Conservation (phyloP, 2,888 invertebrate species). For the Lagria hirta region DNA sequence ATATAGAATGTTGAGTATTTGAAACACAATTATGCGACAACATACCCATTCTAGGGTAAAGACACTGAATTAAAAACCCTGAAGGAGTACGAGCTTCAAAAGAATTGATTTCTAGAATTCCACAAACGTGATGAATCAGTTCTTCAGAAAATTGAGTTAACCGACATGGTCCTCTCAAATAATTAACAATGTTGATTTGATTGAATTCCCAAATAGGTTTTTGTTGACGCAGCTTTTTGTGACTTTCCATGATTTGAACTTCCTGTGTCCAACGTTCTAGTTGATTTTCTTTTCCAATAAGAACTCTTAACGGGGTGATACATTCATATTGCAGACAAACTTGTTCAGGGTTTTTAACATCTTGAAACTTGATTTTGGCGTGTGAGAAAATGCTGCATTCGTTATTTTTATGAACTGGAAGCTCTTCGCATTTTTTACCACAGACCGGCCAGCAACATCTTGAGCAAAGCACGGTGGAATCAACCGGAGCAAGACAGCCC, state of each 20-base stretch:
- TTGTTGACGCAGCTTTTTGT: conserved; percentile 62
- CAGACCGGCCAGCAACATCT: conserved; percentile 79
- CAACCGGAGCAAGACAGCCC: conserved; percentile 70
- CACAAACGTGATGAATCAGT: conserved; percentile 73
- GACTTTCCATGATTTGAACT: conserved; percentile 72
- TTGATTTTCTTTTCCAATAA: conserved; percentile 70
- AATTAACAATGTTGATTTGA: conserved; percentile 75
- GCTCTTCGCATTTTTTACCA: conserved; percentile 61
- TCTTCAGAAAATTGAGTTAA: conserved; percentile 69
- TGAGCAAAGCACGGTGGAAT: conserved; percentile 63
- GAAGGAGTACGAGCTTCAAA: conserved; percentile 71
- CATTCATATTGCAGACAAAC: conserved; percentile 75
- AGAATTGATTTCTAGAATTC: conserved; percentile 78
- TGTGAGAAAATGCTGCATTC: conserved; percentile 69
- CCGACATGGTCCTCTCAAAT: conserved; percentile 71
- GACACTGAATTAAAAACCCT: conserved; percentile 70
- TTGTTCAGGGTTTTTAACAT: conserved; percentile 57
- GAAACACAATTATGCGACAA: conserved; percentile 82
- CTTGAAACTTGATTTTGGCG: conserved; percentile 62
- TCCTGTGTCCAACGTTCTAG: conserved; percentile 71
- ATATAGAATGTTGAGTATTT: conserved; percentile 76
- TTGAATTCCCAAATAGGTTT: conserved; percentile 73
- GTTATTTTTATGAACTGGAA: conserved; percentile 61
- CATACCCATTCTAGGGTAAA: conserved; percentile 74
- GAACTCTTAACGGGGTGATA: conserved; percentile 70